Evolutionary conservation across 2,113 vertebrate genomes (phyloP).

Genomic region (Scatophagus argus): DNA sequence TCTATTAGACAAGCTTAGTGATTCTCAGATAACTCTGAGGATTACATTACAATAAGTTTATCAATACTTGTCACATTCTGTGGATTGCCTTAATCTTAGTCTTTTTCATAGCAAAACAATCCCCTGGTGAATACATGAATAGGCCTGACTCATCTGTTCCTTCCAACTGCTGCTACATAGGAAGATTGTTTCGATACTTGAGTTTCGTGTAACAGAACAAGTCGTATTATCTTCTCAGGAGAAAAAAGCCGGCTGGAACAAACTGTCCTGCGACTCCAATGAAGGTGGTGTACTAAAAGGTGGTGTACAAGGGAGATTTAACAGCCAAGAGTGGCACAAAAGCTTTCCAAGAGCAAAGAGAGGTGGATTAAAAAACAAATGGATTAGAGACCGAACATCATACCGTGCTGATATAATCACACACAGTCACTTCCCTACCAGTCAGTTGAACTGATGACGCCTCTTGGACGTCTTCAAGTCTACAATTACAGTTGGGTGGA

Average conservation of each 20-base stretch:
- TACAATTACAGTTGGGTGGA: neutral
- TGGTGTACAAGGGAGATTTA: neutral
- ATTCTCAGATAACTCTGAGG: too few relatives aligned
- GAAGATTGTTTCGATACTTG: constrained; percentile 1
- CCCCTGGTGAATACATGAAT: neutral
- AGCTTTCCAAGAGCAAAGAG: neutral
- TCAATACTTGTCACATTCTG: constrained; percentile 64
- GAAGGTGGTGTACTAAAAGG: neutral
- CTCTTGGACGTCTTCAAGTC: neutral
- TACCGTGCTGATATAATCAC: constrained; percentile 6
- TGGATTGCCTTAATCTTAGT: constrained; percentile 10
- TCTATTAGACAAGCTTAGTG: too few relatives aligned
- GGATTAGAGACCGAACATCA: constrained; percentile 9
- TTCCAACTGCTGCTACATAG: neutral
- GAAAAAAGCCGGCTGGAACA: neutral
- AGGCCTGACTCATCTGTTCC: neutral
- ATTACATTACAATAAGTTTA: too few relatives aligned
- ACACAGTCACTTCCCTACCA: neutral
- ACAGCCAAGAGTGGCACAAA: neutral
- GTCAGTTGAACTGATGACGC: neutral
- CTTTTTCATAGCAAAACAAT: neutral
- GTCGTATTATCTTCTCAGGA: neutral
- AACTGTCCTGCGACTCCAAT: neutral
- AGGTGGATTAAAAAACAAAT: constrained; percentile 1
- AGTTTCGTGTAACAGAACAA: neutral